phyloP scores from a whole-genome alignment of 2,797 vertebrate species.

The Tiaroga cobitis region DNA sequence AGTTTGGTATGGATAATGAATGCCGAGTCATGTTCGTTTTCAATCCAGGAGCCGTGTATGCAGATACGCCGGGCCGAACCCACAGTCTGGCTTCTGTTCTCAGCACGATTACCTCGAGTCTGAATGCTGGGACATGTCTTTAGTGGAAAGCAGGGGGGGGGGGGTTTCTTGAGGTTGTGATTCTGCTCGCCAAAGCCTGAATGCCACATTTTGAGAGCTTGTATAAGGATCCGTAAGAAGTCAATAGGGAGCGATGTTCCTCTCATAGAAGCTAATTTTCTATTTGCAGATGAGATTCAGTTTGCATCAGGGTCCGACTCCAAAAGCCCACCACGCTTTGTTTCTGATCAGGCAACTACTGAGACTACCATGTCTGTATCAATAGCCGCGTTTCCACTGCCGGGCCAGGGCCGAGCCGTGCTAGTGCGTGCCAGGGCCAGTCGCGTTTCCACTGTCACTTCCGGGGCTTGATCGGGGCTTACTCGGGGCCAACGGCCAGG shows the following conservation, averaged over 20 bases:
- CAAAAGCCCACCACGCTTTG: conserved; percentile 52
- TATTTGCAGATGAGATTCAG: conserved; percentile 64
- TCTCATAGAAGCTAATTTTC: conserved; percentile 69
- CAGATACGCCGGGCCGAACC: conserved; percentile 55
- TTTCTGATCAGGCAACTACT: not conserved
- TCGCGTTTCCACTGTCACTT: too few species aligned
- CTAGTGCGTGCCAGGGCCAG: too few species aligned
- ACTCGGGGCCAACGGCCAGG: too few species aligned
- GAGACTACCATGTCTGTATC: not conserved
- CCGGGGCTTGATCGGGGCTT: too few species aligned
- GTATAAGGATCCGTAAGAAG: conserved; percentile 61
- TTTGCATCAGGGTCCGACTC: conserved; percentile 63
- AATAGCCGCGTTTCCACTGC: too few species aligned
- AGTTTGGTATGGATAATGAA: conserved; percentile 40
- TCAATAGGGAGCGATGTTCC: conserved; percentile 59
- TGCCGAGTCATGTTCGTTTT: conserved; percentile 35
- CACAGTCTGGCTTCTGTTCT: conserved; percentile 53
- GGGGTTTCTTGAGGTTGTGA: conserved; percentile 52
- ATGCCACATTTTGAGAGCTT: conserved; percentile 62
- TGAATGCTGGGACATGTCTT: conserved; percentile 69
- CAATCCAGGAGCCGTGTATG: conserved; percentile 51
- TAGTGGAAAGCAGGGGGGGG: conserved; percentile 66
- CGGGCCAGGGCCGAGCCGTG: too few species aligned
- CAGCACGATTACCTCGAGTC: conserved; percentile 64
- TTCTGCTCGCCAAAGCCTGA: conserved; percentile 49